Evolutionary conservation across 2,113 vertebrate genomes (phyloP).

Genomic region (Rhinichthys klamathensis): DNA sequence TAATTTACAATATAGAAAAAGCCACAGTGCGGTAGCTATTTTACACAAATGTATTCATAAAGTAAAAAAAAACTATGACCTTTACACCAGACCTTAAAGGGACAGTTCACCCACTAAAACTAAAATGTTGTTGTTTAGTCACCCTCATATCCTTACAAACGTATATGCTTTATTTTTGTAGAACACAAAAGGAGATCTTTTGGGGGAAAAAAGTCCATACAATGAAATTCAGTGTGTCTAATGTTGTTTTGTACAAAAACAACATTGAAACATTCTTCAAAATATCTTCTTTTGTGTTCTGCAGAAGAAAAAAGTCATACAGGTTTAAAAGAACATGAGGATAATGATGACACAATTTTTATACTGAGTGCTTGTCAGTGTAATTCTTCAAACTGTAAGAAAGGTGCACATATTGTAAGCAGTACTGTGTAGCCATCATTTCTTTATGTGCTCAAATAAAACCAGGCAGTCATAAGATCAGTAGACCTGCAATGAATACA

Average conservation of each 20-base stretch:
- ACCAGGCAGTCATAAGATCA: background rate
- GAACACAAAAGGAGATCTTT: background rate
- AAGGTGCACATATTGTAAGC: background rate
- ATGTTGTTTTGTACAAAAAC: background rate
- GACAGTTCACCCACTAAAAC: background rate
- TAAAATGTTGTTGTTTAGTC: background rate
- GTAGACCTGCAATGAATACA: constrained; percentile 1
- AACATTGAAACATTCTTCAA: background rate
- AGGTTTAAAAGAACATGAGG: background rate
- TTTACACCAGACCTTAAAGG: too few relatives aligned
- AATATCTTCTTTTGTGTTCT: background rate
- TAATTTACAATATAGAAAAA: background rate
- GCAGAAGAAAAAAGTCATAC: background rate
- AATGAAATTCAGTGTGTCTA: too few relatives aligned
- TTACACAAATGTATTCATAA: background rate
- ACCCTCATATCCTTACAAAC: background rate
- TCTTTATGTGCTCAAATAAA: background rate
- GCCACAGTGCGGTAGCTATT: background rate
- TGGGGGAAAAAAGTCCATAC: background rate
- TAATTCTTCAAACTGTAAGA: background rate
- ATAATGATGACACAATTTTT: background rate
- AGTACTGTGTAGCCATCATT: background rate
- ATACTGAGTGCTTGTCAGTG: background rate
- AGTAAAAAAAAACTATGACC: background rate
- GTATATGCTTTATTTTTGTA: background rate